Evolutionary conservation across 2,797 vertebrate genomes (phyloP), one percentile per base, ranked within the genome.

Genomic region (Tinamus major): DNA sequence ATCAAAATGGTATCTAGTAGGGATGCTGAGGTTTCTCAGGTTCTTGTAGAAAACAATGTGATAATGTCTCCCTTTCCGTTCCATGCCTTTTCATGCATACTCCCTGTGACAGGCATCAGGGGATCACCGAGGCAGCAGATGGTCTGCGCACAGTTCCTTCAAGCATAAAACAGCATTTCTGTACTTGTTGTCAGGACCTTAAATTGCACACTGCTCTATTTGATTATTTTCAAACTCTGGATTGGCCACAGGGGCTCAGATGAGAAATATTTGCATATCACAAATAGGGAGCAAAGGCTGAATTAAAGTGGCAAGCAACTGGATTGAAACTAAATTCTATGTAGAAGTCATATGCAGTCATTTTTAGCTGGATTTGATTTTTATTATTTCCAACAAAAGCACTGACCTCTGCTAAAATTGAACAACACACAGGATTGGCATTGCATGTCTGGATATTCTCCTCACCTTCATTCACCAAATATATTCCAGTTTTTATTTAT

Each of bases 151-250:
- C 80, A 63, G 92, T 64, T 96, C 95, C 97, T 96, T 97, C 87
- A 96, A 97, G 97, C 96, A 95, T 92, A 93, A 97, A 97, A 91
- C 97, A 97, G 78, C 94, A 92, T 96, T 96, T 95, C 94, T 96
- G 82, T 87, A 71, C 92, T 91, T 95, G 82, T 94, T 96, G 76
- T 97, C 87, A 94, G 89, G 94, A 97, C 94, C 96, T 97, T 96
- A 95, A 95, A 94, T 95, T 94, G 90, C 90, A 96, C 91, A 88
- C 81, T 96, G 93, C 89, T 97, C 71, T 92, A 35, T 97, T 90
- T 92, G 94, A 97, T 98, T 97, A 96, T 96, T 97, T 96, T 97
- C 94, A 96, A 96, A 91, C 79, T 84, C 64, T 85, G 65, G 13
- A 51, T 89, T 97, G 92, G 92, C 95, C 85, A 27, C 29, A 80